Conservation (phyloP, 2,797 vertebrate genomes). For the Cuniculus paca region DNA sequence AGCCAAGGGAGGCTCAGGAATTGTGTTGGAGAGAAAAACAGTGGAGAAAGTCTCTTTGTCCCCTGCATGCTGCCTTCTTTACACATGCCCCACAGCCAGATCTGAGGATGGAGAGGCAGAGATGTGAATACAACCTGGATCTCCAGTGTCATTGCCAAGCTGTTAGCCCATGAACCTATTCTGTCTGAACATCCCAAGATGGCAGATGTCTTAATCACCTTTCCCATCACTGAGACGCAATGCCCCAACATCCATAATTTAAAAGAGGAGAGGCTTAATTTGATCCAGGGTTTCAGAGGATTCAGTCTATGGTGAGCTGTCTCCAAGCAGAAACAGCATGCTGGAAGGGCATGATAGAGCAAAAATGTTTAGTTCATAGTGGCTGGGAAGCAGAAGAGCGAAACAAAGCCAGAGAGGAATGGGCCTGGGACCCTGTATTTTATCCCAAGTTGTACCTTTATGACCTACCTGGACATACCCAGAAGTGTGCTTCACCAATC, state of each 20-base stretch:
- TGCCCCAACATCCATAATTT: not conserved
- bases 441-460: not conserved
- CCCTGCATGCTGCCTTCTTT: too few relatives aligned
- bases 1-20: not conserved
- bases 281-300: not conserved
- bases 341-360: not conserved
- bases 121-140: not conserved
- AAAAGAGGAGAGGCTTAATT: not conserved
- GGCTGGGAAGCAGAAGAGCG: not conserved
- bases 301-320: not conserved
- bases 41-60: too few relatives aligned
- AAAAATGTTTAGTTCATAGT: not conserved
- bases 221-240: not conserved
- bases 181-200: not conserved
- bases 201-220: not conserved
- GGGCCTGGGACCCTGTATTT: not conserved
- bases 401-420: not conserved
- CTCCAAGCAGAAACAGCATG: not conserved
- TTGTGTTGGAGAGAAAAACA: not conserved
- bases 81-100: too few relatives aligned
- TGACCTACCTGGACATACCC: not conserved
- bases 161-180: fast-evolving
- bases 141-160: not conserved
- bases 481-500: not conserved
- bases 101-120: not conserved